phyloP scores from a whole-genome alignment of 2,797 vertebrate genomes.

The Hybognathus amarus region DNA sequence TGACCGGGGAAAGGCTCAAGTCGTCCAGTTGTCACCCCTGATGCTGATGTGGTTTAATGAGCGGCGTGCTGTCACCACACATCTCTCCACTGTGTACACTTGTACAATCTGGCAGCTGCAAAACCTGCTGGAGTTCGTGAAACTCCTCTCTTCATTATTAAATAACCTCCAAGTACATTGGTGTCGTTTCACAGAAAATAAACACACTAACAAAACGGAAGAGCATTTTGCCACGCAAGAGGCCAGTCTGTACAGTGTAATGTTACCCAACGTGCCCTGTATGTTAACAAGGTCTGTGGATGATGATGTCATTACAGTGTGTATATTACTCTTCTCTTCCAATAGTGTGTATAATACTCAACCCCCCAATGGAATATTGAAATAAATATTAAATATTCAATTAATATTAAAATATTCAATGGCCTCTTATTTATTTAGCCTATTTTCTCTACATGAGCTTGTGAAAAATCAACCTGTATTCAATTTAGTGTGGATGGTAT shows the following conservation, averaged over 20 bases:
- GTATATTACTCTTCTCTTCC: too few species aligned
- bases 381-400: too few species aligned
- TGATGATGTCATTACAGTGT: neutral
- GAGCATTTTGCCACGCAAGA: neutral
- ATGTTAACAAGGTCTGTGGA: too few species aligned
- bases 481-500: neutral
- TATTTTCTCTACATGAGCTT: too few species aligned
- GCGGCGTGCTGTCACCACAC: constrained; percentile 80
- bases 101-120: constrained; percentile 93
- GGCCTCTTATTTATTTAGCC: too few species aligned
- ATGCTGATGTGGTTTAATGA: constrained; percentile 84
- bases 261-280: neutral
- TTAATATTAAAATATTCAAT: neutral
- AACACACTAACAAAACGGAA: constrained; percentile 5
- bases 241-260: neutral
- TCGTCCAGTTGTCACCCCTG: constrained; percentile 81
- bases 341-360: too few species aligned
- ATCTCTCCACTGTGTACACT: constrained; percentile 86
- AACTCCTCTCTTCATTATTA: constrained; percentile 78
- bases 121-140: constrained; percentile 91
- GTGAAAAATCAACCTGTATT: too few species aligned
- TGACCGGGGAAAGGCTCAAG: constrained; percentile 76
- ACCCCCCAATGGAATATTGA: too few species aligned
- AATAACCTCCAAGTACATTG: constrained; percentile 43
- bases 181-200: constrained; percentile 47